phyloP scores from a whole-genome alignment of 2,113 vertebrate species.

The Riparia riparia region DNA sequence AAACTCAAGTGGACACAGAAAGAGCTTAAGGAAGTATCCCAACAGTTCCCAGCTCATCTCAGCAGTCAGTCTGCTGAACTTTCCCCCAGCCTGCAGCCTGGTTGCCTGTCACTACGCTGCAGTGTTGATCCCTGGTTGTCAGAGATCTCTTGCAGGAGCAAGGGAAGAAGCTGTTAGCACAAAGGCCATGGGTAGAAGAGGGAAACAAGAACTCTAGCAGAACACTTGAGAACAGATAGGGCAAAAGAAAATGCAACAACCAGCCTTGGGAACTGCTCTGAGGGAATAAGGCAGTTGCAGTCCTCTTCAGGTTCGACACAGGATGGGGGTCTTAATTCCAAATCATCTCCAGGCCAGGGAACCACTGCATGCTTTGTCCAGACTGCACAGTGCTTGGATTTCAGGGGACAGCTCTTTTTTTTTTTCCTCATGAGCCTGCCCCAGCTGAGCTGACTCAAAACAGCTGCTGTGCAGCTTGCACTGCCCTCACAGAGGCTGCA shows the following conservation, averaged over 20 bases:
- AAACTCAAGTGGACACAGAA: neutral
- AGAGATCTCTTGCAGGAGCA: neutral
- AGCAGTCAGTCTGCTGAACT: neutral
- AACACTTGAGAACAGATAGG: neutral
- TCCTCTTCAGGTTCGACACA: neutral
- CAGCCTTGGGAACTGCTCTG: neutral
- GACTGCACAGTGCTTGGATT: neutral
- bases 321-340: neutral
- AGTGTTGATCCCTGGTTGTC: neutral
- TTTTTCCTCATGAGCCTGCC: neutral
- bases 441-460: neutral
- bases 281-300: neutral
- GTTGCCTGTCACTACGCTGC: neutral
- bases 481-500: neutral
- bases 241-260: neutral
- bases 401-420: neutral
- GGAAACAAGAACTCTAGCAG: neutral
- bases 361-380: neutral
- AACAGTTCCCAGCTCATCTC: neutral
- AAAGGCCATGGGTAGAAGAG: neutral
- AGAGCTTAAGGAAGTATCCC: neutral
- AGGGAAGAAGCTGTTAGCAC: neutral
- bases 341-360: neutral
- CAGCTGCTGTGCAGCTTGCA: neutral
- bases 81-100: neutral